Conservation (phyloP, 1,140 invertebrate species). For the Plutomurus gul region DNA sequence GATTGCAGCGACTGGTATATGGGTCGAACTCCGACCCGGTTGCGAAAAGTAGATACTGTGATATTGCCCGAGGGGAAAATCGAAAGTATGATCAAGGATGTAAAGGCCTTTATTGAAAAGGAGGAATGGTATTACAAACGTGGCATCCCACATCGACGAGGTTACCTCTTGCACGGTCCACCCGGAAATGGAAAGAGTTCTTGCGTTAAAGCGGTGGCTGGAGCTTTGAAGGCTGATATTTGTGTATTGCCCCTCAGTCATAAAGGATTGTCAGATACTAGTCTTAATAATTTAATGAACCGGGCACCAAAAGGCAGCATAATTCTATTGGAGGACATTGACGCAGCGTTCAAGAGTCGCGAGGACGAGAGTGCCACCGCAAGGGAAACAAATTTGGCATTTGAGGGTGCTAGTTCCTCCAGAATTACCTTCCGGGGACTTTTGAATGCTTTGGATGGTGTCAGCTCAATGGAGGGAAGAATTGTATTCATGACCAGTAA, state of each 20-base stretch:
- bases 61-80: not conserved
- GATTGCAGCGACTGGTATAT: slow-evolving; percentile 25
- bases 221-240: slow-evolving; percentile 36
- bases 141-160: slow-evolving; percentile 41
- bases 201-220: slow-evolving; percentile 27
- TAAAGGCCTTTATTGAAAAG: slow-evolving; percentile 1
- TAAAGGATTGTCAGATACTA: slow-evolving; percentile 36
- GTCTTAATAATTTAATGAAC: slow-evolving; percentile 43
- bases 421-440: slow-evolving; percentile 43
- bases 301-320: slow-evolving; percentile 39
- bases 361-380: not conserved
- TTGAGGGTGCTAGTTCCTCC: slow-evolving; percentile 3
- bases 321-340: slow-evolving; percentile 46
- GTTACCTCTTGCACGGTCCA: slow-evolving; percentile 44
- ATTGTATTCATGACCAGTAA: slow-evolving; percentile 45
- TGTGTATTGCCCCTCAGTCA: slow-evolving; percentile 40
- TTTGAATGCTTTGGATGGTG: slow-evolving; percentile 46
- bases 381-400: slow-evolving; percentile 33
- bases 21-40: not conserved
- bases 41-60: not conserved
- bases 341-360: slow-evolving; percentile 39
- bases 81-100: slow-evolving; percentile 20
- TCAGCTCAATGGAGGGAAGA: slow-evolving; percentile 44
- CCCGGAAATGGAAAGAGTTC: slow-evolving; percentile 34
- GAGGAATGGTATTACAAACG: slow-evolving; percentile 37